phyloP scores from a whole-genome alignment of 2,113 vertebrate species.

The Apteryx owenii region DNA sequence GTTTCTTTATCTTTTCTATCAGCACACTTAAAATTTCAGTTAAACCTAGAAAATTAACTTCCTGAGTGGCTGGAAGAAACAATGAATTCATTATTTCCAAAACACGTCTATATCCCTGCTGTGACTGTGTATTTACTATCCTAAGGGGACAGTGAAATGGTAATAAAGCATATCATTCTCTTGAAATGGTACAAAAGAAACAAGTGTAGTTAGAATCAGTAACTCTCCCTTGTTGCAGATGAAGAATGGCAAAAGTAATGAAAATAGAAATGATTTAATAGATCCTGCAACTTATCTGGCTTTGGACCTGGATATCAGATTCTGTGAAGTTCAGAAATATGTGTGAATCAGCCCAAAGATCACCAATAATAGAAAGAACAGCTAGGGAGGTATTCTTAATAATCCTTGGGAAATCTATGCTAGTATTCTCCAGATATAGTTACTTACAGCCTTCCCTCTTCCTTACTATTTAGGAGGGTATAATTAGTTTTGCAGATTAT shows the following conservation, averaged over 20 bases:
- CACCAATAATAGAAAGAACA: neutral
- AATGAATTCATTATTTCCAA: neutral
- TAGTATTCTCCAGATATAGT: neutral
- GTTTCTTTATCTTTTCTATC: neutral
- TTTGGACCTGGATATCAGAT: neutral
- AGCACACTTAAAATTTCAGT: neutral
- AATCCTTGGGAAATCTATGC: neutral
- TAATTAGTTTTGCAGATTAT: neutral
- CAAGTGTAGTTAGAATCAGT: neutral
- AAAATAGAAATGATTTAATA: neutral
- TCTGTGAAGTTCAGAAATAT: neutral
- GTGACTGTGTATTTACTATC: neutral
- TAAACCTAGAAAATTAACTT: neutral
- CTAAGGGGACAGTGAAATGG: neutral
- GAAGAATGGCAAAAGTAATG: neutral
- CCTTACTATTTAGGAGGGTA: neutral
- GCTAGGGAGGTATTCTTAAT: neutral
- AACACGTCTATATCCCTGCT: neutral
- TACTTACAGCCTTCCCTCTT: neutral
- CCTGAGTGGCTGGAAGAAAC: neutral
- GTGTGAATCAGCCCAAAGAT: neutral
- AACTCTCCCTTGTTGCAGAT: neutral
- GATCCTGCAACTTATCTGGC: neutral
- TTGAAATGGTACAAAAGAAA: neutral
- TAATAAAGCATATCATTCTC: neutral